Evolutionary conservation across 2,888 invertebrate genomes (phyloP), one percentile per base, ranked within the genome.

Genomic region (Lycia hirtaria): DNA sequence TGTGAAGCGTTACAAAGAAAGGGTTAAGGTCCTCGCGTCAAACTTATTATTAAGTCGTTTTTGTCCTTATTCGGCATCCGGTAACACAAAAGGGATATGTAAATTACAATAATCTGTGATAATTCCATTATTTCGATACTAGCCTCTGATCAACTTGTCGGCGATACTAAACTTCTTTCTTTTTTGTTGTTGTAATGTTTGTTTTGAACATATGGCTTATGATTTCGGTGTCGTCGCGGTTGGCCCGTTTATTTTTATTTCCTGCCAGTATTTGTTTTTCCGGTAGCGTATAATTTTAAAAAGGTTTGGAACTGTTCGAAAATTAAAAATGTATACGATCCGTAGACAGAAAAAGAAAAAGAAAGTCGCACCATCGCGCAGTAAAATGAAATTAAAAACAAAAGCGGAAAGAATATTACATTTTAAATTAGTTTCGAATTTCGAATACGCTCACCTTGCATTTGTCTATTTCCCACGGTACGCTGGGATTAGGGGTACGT

Each of bases 391-490:
- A 75, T 75, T 75, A 67, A 71, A 64, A 65, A 68, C 64, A 77
- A 83, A 79, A 80, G 80, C 80, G 77, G 80, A 85, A 87, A 85
- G 86, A 85, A 84, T 88, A 90, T 90, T 88, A 88, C 90, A 82
- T 88, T 92, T 91, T 88, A 89, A 91, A 91, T 91, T 91, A 89
- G 90, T 91, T 91, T 88, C 76, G 83, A 86, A 89, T 85, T 91
- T 88, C 77, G 83, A 86, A 89, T 86, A 85, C 87, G 87, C 79
- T 87, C 82, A 88, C 88, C 87, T 88, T 87, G 85, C 89, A 88
- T 88, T 87, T 87, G 88, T 82, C 78, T 77, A 82, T 83, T 52
- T 92, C 91, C 91, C 92, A 91, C 91, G 91, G 85, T 83, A 45
- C 24, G 53, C 76, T 71, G 90, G 90, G 90, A 90, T 91, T 91